phyloP scores from a whole-genome alignment of 2,113 vertebrate genomes.

The Antidorcas marsupialis region DNA sequence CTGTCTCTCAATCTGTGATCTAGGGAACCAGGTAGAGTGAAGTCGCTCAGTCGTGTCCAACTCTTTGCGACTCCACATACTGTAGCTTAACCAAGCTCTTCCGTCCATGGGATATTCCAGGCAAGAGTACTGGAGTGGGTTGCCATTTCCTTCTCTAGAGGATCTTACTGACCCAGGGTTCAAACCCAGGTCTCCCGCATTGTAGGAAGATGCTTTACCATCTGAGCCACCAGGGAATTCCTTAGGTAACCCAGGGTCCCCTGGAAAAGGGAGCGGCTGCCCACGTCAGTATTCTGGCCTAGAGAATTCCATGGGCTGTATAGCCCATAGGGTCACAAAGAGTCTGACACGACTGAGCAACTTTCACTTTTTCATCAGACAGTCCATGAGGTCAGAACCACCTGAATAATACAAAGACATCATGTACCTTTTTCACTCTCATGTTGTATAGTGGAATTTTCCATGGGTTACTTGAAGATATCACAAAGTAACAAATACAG shows the following conservation, averaged over 20 bases:
- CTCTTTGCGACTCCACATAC: no score
- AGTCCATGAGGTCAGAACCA: background rate
- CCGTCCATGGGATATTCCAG: background rate
- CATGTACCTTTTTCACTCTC: background rate
- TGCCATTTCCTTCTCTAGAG: no score
- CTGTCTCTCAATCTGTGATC: background rate
- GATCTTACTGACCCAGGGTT: background rate
- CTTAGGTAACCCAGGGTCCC: background rate
- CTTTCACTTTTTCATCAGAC: background rate
- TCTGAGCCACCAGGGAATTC: no score
- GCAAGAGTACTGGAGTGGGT: no score
- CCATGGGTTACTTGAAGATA: background rate
- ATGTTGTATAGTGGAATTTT: background rate
- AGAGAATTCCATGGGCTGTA: background rate
- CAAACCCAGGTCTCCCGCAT: background rate
- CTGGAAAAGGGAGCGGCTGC: background rate
- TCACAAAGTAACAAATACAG: background rate
- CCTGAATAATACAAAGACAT: background rate
- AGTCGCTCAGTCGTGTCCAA: no score
- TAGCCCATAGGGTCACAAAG: background rate
- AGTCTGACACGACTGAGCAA: background rate
- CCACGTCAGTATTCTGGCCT: background rate
- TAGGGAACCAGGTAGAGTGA: background rate
- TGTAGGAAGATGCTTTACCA: background rate
- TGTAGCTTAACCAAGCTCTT: no score